Evolutionary conservation across 2,113 vertebrate species (phyloP), one percentile per base, ranked within the genome.

Genomic region (Aepyceros melampus): DNA sequence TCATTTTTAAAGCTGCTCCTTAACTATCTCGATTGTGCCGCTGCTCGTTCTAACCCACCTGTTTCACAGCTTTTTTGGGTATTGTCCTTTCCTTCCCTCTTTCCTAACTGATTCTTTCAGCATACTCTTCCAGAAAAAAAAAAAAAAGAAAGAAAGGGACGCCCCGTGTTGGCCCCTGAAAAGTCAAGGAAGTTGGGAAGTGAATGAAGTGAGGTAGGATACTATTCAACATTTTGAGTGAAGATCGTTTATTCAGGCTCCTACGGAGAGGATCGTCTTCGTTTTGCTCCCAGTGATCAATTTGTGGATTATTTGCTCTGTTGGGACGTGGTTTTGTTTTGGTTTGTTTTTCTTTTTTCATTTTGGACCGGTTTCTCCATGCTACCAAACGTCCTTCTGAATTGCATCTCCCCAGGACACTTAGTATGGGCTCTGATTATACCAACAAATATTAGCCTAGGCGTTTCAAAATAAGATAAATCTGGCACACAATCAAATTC

Each of bases 121-220:
- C 88, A 67, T 87, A 81, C 58, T 33, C 40, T 95, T 90, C 33
- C 87, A 91, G 89, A 27, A 76, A 64, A 51, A 74, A 45, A 78
- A 27, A 78, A 45, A 43, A 29, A 25, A 1, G 17, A 5, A 25
- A 40, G 13, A 51, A 71, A 51, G 87, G 96, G 92, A 58, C 89
- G 60, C 84, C 92, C 95, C 13, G 60, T 51, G 88, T 90, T 78
- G 82, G 91, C 90, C 88, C 94, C 67, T 78, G 89, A 74, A 74
- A 89, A 98, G 97, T 97, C 60, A 36, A 97, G 94, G 94, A 97
- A 97, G 94, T 98, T 96, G 97, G 92, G 87, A 90, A 97, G 96
- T 98, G 93, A 94, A 49, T 97, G 76, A 90, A 96, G 85, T 27
- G 94, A 92, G 96, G 78, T 93, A 74, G 97, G 87, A 74, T 51